These are phyloP conservation scores for Podiceps cristatus DNA, from an alignment of 2,113 vertebrate species.

Conservation along the genomic window DNA sequence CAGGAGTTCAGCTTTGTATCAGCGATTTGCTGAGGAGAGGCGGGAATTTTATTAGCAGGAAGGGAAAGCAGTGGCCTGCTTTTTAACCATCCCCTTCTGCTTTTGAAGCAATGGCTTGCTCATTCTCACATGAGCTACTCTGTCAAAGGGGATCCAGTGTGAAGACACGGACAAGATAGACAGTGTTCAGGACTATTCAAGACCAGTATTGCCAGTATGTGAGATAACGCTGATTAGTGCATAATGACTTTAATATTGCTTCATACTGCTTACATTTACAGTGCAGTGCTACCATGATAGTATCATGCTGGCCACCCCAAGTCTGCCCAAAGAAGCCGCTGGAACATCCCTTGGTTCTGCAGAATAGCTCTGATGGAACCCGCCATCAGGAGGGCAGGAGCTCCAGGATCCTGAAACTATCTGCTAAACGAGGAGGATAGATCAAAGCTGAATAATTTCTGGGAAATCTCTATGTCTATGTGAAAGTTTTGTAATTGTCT, in stretches of 20 bases:
- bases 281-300: background rate
- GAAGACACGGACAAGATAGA: background rate
- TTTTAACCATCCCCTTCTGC: background rate
- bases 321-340: background rate
- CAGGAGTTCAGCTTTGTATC: background rate
- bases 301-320: background rate
- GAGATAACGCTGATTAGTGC: background rate
- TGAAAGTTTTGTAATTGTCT: background rate
- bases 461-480: background rate
- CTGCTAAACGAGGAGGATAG: background rate
- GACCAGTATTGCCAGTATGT: background rate
- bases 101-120: background rate
- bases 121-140: background rate
- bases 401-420: background rate
- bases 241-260: background rate
- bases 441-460: background rate
- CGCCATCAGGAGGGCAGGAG: background rate
- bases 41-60: background rate
- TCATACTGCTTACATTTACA: background rate
- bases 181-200: background rate
- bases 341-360: background rate
- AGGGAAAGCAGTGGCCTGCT: background rate
- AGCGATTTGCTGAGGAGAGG: background rate
- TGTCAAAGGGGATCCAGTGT: background rate
- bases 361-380: background rate